These are phyloP conservation scores for Perognathus longimembris DNA, from an alignment of 2,113 vertebrate species.

Conservation along the genomic window DNA sequence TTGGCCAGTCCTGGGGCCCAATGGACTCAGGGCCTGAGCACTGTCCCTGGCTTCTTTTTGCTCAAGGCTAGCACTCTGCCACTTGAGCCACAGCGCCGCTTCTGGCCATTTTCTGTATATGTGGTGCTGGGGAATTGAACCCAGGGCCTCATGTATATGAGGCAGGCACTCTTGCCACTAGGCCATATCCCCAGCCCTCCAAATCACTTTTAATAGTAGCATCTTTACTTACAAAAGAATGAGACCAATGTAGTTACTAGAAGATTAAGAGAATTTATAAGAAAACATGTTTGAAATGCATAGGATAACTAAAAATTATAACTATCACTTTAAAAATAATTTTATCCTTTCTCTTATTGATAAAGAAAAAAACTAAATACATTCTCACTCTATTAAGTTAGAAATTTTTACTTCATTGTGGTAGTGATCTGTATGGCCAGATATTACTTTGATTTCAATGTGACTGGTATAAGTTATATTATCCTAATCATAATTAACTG, in stretches of 20 bases:
- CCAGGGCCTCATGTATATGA: no score
- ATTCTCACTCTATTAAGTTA: not conserved
- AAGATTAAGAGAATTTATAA: not conserved
- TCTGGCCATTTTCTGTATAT: no score
- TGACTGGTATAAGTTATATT: not conserved
- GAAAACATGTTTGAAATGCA: not conserved
- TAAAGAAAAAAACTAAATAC: not conserved
- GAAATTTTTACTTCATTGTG: conserved; percentile 19
- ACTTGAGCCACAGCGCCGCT: no score
- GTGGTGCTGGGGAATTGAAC: no score
- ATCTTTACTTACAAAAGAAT: no score
- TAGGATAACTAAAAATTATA: not conserved
- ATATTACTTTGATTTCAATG: not conserved
- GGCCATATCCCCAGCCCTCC: no score
- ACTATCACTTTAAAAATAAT: not conserved
- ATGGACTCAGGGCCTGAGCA: no score
- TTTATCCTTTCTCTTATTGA: not conserved
- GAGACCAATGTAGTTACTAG: not conserved
- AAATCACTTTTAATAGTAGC: no score
- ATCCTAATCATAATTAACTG: not conserved
- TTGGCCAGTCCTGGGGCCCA: no score
- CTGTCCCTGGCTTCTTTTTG: no score
- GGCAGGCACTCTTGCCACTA: no score
- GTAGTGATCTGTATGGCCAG: not conserved
- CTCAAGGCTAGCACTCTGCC: no score